These are phyloP conservation scores for Drosophila paulistorum DNA, from an alignment of 1,140 invertebrate species.

Conservation along the genomic window DNA sequence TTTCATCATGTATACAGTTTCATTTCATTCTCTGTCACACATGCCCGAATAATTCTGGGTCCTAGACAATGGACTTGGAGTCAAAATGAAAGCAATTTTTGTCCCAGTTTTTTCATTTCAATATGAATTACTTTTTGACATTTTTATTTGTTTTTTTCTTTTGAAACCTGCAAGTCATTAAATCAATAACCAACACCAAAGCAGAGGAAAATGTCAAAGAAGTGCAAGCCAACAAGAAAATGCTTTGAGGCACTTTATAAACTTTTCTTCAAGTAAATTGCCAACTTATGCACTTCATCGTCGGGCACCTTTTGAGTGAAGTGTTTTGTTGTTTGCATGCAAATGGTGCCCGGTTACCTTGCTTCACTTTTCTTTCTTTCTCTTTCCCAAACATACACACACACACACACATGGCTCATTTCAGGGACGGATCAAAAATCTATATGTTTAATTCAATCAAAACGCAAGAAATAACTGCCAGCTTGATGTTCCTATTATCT, in stretches of 20 bases:
- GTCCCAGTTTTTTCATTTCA: not conserved
- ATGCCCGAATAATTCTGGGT: too few species aligned
- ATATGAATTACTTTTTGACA: not conserved
- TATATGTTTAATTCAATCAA: too few species aligned
- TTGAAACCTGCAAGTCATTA: constrained; percentile 16
- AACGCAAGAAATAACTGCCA: too few species aligned
- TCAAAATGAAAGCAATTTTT: not conserved
- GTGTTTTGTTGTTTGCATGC: constrained; percentile 58
- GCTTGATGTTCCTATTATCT: too few species aligned
- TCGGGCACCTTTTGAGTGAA: constrained; percentile 31
- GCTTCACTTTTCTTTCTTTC: constrained; percentile 1
- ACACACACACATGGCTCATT: not conserved
- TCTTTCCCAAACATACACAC: constrained; percentile 9
- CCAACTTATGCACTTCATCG: constrained; percentile 53
- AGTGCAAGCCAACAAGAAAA: not conserved
- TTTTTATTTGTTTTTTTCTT: not conserved
- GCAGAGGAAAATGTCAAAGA: constrained; percentile 19
- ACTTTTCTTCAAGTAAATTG: constrained; percentile 54
- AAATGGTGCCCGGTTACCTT: constrained; percentile 43
- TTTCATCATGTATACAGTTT: too few species aligned
- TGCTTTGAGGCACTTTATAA: constrained; percentile 49
- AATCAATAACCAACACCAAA: constrained; percentile 45
- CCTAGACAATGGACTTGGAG: too few species aligned
- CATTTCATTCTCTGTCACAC: too few species aligned
- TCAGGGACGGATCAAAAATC: not conserved